Base-by-base conservation (phyloP, 2,797 vertebrate species). In the Hypotaenidia philippensis region DNA sequence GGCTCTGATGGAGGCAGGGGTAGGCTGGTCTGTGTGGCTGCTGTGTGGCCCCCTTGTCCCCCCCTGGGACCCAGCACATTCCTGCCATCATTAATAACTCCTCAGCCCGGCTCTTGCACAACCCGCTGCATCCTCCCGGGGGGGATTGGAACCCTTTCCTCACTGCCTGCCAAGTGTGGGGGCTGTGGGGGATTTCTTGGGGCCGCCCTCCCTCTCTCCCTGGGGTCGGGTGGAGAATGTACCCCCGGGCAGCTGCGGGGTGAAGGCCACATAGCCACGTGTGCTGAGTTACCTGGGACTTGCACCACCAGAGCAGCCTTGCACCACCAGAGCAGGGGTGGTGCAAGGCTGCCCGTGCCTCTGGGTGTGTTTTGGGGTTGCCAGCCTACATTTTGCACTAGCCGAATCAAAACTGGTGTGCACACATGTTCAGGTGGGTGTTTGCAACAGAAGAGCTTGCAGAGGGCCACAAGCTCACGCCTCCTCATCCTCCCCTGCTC, bases 381-480 rank as follows among this genome's bases (percentile, higher is more conserved):
- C 68, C 91, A 76, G 36, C 32, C 47, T 79, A 16, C 3, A 2
- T 55, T 79, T 69, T 65, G 29, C 59, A 18, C 5, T 66, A 64
- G 69, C 40, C 60, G 34, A 31, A 10, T 7, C 0, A 4, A 60
- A 78, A 25, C 7, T 17, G n/a, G 25, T 4, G 7, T 2, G 6
- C 38, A 56, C 29, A 53, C 52, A 8, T 16, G 31, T 83, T 61
- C 2, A 34, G 50, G 22, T 47, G 36, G 38, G 45, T n/a, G 14
- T 50, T 72, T 50, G 72, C 63, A 75, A 23, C 32, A 63, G 61
- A 27, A 78, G 14, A 27, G 61, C 27, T 49, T 10, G 3, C 41
- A 29, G 55, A 25, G 63, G 15, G 22, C n/a, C 0, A 0, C 3
- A 11, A n/a, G n/a, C 50, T 75, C 0, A 0, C 52, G 36, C 27